These are phyloP conservation scores for Plectus sambesii DNA, from an alignment of 1,140 invertebrate genomes.

Conservation along the genomic window DNA sequence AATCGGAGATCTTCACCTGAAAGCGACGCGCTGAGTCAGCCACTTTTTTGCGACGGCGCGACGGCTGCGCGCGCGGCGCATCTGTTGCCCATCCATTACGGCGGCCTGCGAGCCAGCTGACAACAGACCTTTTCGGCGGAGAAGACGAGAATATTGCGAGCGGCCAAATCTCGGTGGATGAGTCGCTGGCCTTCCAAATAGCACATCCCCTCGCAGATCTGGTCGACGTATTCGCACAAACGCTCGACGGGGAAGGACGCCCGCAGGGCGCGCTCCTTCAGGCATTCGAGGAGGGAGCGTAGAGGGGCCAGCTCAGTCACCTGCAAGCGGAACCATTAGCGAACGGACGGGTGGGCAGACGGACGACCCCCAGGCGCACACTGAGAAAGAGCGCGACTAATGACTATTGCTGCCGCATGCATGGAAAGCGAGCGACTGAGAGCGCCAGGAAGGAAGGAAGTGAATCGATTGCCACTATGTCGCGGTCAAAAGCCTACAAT, in stretches of 20 bases:
- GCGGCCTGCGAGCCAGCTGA: constrained; percentile 65
- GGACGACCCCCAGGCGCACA: not conserved
- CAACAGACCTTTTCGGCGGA: constrained; percentile 78
- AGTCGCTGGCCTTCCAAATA: constrained; percentile 60
- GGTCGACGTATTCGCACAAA: constrained; percentile 71
- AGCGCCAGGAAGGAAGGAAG: constrained; percentile 10
- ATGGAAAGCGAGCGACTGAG: not conserved
- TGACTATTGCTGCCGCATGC: constrained; percentile 5
- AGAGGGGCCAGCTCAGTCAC: constrained; percentile 88
- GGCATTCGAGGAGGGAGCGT: constrained; percentile 80
- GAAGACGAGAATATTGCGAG: constrained; percentile 90
- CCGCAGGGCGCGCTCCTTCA: constrained; percentile 76
- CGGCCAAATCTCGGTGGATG: constrained; percentile 87
- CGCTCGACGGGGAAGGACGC: constrained; percentile 68
- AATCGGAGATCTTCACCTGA: constrained; percentile 87
- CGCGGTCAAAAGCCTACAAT: constrained; percentile 17
- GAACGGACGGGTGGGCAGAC: not conserved
- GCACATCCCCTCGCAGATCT: constrained; percentile 92
- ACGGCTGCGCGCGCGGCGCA: not conserved
- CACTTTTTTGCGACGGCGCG: not conserved
- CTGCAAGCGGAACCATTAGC: constrained; percentile 46
- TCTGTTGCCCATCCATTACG: not conserved
- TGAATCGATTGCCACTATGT: not conserved
- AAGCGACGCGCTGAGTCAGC: constrained; percentile 16
- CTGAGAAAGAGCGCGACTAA: constrained; percentile 1